phyloP scores from a whole-genome alignment of 2,797 vertebrate genomes.

The Megaceryle alcyon region DNA sequence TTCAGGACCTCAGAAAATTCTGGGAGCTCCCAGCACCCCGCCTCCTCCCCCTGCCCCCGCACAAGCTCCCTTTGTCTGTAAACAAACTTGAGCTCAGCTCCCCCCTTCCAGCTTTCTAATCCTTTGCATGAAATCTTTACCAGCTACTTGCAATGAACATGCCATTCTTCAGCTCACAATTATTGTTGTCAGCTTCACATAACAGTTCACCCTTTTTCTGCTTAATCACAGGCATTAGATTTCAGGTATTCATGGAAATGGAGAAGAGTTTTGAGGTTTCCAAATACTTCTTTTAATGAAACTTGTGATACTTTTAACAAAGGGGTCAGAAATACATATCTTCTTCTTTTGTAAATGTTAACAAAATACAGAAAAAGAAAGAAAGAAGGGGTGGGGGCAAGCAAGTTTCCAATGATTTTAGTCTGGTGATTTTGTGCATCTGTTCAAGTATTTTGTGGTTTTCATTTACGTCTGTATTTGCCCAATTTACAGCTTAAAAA shows the following conservation, averaged over 20 bases:
- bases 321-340: conserved; percentile 41
- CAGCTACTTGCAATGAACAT: conserved; percentile 34
- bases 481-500: conserved; percentile 70
- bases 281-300: conserved; percentile 40
- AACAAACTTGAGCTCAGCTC: not conserved
- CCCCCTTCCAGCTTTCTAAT: not conserved
- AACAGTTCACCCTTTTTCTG: conserved; percentile 43
- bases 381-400: not conserved
- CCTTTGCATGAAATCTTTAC: conserved; percentile 40
- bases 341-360: conserved; percentile 47
- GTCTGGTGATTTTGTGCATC: conserved; percentile 68
- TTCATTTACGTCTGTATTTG: conserved; percentile 72
- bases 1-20: not conserved
- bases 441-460: conserved; percentile 75
- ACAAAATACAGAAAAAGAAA: conserved; percentile 53
- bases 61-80: not conserved
- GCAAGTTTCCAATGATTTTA: conserved; percentile 55
- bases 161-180: conserved; percentile 52
- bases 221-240: conserved; percentile 46
- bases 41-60: too few species aligned
- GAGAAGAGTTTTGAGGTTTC: conserved; percentile 53
- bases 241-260: conserved; percentile 60
- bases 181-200: conserved; percentile 50
- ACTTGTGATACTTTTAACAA: conserved; percentile 62
- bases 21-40: not conserved